A percentile compares a stretch with the other conserved stretches of the same genome.
Evolutionary conservation across 2,797 vertebrate genomes (phyloP).

Genomic region (Falco cherrug): DNA sequence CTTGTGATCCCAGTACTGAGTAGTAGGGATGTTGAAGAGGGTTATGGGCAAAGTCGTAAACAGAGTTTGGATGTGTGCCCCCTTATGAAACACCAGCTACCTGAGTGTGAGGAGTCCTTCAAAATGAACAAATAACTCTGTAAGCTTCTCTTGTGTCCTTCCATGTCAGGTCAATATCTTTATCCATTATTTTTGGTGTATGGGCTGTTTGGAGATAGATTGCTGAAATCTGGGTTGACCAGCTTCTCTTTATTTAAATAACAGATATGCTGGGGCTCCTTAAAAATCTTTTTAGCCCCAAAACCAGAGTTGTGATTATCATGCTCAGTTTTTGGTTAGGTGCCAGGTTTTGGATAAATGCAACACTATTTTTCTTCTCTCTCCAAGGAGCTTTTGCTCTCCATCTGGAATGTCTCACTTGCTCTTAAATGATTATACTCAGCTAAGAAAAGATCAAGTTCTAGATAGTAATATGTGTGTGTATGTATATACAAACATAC

Average conservation of each 20-base stretch:
- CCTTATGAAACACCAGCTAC: not conserved
- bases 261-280: not conserved
- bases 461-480: accelerated
- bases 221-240: not conserved
- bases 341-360: not conserved
- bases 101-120: not conserved
- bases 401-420: not conserved
- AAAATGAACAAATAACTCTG: not conserved
- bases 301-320: not conserved
- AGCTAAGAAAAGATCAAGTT: not conserved
- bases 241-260: not conserved
- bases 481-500: not conserved
- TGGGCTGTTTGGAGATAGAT: not conserved
- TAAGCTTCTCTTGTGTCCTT: not conserved
- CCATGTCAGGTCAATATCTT: not conserved
- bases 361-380: not conserved
- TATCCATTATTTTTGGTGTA: not conserved
- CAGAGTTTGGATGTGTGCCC: not conserved
- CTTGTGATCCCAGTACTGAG: not conserved
- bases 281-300: not conserved
- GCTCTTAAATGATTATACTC: not conserved
- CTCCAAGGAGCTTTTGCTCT: not conserved
- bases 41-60: not conserved
- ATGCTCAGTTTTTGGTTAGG: not conserved
- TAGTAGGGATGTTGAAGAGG: not conserved